Evolutionary conservation across 2,888 invertebrate genomes (phyloP).

Genomic region (Endotricha flammealis): DNA sequence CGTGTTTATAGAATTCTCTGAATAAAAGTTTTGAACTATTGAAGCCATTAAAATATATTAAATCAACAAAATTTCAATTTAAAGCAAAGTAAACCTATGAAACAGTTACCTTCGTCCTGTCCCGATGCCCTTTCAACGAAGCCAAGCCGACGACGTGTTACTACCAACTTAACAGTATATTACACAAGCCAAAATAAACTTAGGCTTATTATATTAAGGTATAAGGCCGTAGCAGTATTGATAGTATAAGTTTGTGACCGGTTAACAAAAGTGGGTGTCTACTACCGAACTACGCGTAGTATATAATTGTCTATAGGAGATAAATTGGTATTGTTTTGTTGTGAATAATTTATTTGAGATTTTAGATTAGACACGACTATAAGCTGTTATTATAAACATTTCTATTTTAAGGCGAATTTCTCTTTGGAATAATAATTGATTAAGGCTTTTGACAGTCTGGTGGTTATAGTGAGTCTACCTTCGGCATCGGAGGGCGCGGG

Average conservation of each 20-base stretch:
- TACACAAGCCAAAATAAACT: background rate
- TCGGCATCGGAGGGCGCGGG: too few relatives aligned
- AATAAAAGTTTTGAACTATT: too few relatives aligned
- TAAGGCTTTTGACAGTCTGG: too few relatives aligned
- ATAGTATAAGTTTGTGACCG: conserved; percentile 4
- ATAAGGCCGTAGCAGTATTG: background rate
- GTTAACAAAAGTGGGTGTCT: background rate
- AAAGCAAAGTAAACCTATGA: conserved; percentile 1
- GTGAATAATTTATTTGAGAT: conserved; percentile 4
- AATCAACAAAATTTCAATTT: too few relatives aligned
- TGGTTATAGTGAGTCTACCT: too few relatives aligned
- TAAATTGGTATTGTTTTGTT: conserved; percentile 8
- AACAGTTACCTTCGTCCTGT: conserved; percentile 1
- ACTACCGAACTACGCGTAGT: conserved; percentile 6
- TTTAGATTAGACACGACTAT: background rate
- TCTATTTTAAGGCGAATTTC: too few relatives aligned
- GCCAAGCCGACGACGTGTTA: conserved; percentile 9
- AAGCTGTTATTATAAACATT: too few relatives aligned
- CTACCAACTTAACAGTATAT: conserved; percentile 7
- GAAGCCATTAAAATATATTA: too few relatives aligned
- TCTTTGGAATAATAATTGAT: too few relatives aligned
- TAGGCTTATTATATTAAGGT: background rate
- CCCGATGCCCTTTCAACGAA: conserved; percentile 1
- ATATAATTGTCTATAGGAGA: background rate
- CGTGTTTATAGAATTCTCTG: too few relatives aligned